Base-by-base conservation (phyloP, 2,888 invertebrate genomes). In the Clanis bilineata region DNA sequence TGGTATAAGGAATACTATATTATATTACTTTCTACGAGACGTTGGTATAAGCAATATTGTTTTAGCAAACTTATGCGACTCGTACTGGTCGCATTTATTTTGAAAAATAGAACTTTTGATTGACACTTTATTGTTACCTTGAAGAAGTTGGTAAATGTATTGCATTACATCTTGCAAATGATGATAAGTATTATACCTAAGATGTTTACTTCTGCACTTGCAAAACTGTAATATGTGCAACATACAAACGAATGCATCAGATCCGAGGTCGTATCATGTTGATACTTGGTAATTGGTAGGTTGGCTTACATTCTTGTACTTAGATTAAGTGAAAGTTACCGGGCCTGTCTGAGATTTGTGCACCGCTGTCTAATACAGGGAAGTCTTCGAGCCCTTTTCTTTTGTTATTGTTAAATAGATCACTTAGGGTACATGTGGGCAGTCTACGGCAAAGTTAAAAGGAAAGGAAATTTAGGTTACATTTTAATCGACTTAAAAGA, bases 231-330 rank as follows among this genome's bases (percentile, higher is more conserved):
- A 45, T 51, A 61, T 38, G 21, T 57, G 12, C 25, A 39, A 56
- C 43, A 15, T 45, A 15, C 22, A 32, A 39, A 25, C 39, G 39
- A 41, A 60, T 57, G 38, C 25, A 59, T 44, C 56, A 9, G 39
- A 61, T 38, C 15, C 61, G 63, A 63, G 59, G 36, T 12, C 12
- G 36, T 9, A 58, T 63, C 63, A 22, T 23, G 23, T 45, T 23
- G 23, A 23, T 45, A 45, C 22, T n/a, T n/a, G n/a, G n/a, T n/a
- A n/a, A n/a, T n/a, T n/a, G n/a, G n/a, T n/a, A n/a, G n/a, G n/a
- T n/a, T n/a, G n/a, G 25, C n/a, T 25, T 51, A 51, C 28, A 10
- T 51, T 18, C 51, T 21, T 32, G 32, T 51, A 51, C 28, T 51
- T 51, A 51, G 51, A 51, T 51, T 3, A 47, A 51, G 51, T 51